Evolutionary conservation across 2,113 vertebrate species (phyloP).

Genomic region (Psilopsiagon aurifrons): DNA sequence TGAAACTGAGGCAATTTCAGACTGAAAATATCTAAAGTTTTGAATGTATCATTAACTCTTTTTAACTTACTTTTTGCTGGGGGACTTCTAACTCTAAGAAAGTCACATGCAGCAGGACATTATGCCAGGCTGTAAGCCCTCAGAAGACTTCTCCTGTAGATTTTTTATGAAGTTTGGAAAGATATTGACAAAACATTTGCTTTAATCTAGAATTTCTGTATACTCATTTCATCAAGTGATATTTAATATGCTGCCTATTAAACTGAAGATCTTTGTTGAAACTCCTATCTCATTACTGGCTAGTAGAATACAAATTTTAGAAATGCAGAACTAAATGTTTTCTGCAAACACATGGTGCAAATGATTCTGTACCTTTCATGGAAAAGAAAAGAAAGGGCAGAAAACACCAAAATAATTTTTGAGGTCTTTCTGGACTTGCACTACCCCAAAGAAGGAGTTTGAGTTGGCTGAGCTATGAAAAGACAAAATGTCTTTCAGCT

Average conservation of each 20-base stretch:
- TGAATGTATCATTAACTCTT: neutral
- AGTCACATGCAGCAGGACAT: neutral
- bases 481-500: neutral
- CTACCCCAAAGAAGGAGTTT: neutral
- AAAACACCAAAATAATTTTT: neutral
- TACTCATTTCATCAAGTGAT: neutral
- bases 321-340: neutral
- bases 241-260: neutral
- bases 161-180: neutral
- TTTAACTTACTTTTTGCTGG: neutral
- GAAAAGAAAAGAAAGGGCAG: neutral
- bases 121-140: neutral
- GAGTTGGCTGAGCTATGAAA: neutral
- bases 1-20: neutral
- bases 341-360: neutral
- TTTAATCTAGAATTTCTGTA: neutral
- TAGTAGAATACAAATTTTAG: neutral
- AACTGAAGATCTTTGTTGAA: neutral
- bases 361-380: neutral
- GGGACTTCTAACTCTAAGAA: neutral
- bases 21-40: neutral
- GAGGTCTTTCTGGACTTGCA: neutral
- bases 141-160: neutral
- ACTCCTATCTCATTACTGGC: neutral
- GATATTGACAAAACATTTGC: neutral